Evolutionary conservation across 2,888 invertebrate genomes (phyloP).

Genomic region (Parapristionchus giblindavisi): DNA sequence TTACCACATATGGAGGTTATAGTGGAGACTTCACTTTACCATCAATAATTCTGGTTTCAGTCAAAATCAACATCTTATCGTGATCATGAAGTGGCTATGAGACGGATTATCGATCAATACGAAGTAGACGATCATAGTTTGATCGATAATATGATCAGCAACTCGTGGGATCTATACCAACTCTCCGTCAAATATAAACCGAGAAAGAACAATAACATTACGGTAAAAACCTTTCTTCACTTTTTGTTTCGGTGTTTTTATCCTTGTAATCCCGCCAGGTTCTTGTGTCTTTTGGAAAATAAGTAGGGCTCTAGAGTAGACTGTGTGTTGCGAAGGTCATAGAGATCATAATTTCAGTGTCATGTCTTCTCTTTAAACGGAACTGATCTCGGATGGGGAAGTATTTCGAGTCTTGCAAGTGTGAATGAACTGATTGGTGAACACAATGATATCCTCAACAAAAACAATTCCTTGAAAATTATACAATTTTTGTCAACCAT

Average conservation of each 20-base stretch:
- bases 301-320: too few relatives aligned
- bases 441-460: constrained; percentile 6
- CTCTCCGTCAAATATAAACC: constrained; percentile 6
- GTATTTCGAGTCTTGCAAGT: constrained; percentile 6
- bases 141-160: constrained; percentile 4
- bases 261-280: too few relatives aligned
- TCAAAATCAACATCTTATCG: background rate
- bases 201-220: background rate
- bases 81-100: background rate
- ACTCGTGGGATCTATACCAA: constrained; percentile 6
- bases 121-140: background rate
- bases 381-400: constrained; percentile 49
- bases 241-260: too few relatives aligned
- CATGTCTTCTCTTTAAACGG: constrained; percentile 49
- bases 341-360: background rate
- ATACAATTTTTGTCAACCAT: background rate
- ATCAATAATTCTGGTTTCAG: constrained; percentile 8
- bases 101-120: background rate
- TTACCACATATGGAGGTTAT: background rate
- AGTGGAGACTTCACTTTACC: background rate
- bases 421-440: constrained; percentile 7
- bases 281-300: too few relatives aligned
- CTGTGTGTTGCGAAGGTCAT: background rate
- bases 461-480: background rate
- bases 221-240: too few relatives aligned